phyloP scores from a whole-genome alignment of 2,113 vertebrate species.

The Dendropsophus ebraccatus region DNA sequence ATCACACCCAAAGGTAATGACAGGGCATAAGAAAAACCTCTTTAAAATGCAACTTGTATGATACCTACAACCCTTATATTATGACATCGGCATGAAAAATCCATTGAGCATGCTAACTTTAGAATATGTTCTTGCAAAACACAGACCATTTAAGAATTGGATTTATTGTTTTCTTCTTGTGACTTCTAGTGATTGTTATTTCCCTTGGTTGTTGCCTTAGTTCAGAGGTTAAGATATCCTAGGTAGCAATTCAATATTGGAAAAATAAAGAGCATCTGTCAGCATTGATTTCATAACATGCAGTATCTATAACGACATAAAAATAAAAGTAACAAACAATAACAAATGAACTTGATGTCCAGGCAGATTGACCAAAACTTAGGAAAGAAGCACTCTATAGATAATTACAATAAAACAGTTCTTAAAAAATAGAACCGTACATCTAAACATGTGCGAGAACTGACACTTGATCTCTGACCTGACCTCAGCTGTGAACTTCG shows the following conservation, averaged over 20 bases:
- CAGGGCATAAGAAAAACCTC: too few species aligned
- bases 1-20: too few species aligned
- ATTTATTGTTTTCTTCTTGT: not conserved
- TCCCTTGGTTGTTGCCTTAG: not conserved
- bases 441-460: not conserved
- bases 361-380: not conserved
- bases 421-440: not conserved
- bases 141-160: too few species aligned
- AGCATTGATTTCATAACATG: not conserved
- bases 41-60: too few species aligned
- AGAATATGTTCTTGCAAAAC: too few species aligned
- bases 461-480: conserved; percentile 39
- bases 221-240: not conserved
- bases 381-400: not conserved
- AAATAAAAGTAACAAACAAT: not conserved
- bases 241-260: not conserved
- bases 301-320: not conserved
- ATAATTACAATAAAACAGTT: not conserved
- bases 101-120: too few species aligned
- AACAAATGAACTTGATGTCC: not conserved
- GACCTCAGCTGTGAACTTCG: conserved; percentile 14
- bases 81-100: too few species aligned
- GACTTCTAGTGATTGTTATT: not conserved
- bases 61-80: too few species aligned
- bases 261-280: not conserved